Percentiles rank a stretch among this genome's conserved stretches.
Conservation (phyloP, 2,888 invertebrate species). For the Lepidocyrtoides sp. region DNA sequence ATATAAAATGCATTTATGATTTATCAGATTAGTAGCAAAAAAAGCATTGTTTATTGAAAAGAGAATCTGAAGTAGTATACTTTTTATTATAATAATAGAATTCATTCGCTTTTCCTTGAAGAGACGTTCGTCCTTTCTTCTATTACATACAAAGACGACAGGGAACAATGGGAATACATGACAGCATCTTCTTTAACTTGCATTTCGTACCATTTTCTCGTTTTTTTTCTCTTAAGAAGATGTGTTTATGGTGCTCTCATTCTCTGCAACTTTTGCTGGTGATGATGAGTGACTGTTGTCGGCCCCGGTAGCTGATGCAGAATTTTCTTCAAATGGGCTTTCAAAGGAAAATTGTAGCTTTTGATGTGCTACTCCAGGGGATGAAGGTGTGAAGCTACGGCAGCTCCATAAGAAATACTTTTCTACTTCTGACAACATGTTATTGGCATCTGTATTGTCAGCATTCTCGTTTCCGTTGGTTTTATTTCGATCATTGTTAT, state of each 20-base stretch:
- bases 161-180: not conserved
- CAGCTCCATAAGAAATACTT: slow-evolving; percentile 78
- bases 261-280: not conserved
- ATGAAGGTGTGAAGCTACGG: slow-evolving; percentile 60
- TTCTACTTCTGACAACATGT: slow-evolving; percentile 44
- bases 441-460: not conserved
- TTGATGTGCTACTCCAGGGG: not conserved
- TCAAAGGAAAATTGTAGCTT: not conserved
- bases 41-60: too few relatives aligned
- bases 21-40: too few relatives aligned
- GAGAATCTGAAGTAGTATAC: too few relatives aligned
- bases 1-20: too few relatives aligned
- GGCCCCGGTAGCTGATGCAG: not conserved
- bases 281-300: not conserved
- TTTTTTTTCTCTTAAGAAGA: too few relatives aligned
- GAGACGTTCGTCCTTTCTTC: not conserved
- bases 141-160: not conserved
- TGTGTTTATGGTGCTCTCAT: too few relatives aligned
- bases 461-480: not conserved
- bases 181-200: not conserved
- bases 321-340: not conserved
- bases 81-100: too few relatives aligned
- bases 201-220: not conserved
- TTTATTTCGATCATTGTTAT: not conserved
- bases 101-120: not conserved